Base-by-base conservation (phyloP, 2,888 invertebrate genomes). In the Caenorhabditis sp. region DNA sequence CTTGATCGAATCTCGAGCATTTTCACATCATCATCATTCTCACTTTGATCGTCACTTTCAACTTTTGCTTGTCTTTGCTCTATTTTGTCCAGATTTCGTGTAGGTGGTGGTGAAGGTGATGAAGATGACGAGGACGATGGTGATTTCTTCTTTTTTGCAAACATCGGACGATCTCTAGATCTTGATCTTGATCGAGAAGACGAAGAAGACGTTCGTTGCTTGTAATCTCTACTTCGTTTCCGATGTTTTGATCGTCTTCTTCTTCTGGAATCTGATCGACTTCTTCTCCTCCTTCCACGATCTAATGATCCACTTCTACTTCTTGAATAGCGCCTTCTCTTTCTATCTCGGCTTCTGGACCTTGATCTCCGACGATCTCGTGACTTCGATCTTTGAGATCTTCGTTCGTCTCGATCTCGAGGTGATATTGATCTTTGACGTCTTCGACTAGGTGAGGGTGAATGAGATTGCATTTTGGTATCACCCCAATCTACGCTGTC, bases 1-100 rank as follows among this genome's bases (percentile, higher is more conserved):
- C 81, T 80, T 17, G 85, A 85, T 59, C 81, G 59, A 20, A 76
- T 68, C 54, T 76, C 70, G 17, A 76, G n/a, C 76, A 76, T 76
- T 60, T 76, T 71, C 1, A 76, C 60, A 58, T 68, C 58, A 20
- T 71, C 67, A 20, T 71, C 69, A 31, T 31, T 31, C 4, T 31
- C 31, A 10, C 31, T 31, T 23, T 60, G 60, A n/a, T 36, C 69
- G 43, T 63, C 64, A 27, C 57, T 65, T 26, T 73, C 76, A 23
- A 17, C 25, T 23, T 21, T 60, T 8, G 1, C 57, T 53, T 27
- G 23, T 58, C 20, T 21, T 20, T 23, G 5, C 21, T 14, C 59
- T 52, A 21, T 26, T 17, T 31, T 26, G 10, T 43, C 14, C 7
- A 4, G 53, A 21, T 21, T 25, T 58, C 31, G 31, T 31, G 20